Conservation (phyloP, 2,113 vertebrate genomes). For the Tauraco erythrolophus region DNA sequence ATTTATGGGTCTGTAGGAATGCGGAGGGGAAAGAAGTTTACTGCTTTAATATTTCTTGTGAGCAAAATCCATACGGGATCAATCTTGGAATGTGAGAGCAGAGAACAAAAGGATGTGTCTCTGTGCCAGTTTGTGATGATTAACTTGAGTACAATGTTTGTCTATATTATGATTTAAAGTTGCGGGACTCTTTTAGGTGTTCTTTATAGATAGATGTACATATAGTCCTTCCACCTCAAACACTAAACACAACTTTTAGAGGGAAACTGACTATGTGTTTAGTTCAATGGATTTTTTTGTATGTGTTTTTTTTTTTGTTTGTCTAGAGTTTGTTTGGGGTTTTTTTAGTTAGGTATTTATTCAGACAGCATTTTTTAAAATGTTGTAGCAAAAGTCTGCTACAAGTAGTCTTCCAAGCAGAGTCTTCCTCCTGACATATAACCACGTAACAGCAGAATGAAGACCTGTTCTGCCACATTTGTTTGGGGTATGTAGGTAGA, state of each 20-base stretch:
- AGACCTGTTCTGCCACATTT: neutral
- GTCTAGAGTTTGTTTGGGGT: neutral
- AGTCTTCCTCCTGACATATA: neutral
- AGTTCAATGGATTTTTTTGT: neutral
- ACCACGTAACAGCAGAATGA: neutral
- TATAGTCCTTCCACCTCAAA: neutral
- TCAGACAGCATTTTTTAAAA: neutral
- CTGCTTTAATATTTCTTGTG: constrained; percentile 64
- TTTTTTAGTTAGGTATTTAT: neutral
- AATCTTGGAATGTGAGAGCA: constrained; percentile 49
- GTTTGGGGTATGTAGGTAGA: neutral
- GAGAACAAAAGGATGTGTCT: constrained; percentile 42
- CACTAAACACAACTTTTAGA: neutral
- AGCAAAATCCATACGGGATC: constrained; percentile 57
- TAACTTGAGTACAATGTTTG: constrained; percentile 14
- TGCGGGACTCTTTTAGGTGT: neutral
- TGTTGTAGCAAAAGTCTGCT: neutral
- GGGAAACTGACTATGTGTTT: neutral
- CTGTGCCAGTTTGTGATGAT: constrained; percentile 59
- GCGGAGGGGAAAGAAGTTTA: constrained; percentile 57
- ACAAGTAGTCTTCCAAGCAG: neutral
- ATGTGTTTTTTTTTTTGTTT: neutral
- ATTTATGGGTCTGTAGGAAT: constrained; percentile 51
- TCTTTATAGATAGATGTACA: neutral
- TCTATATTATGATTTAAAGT: constrained; percentile 3